Evolutionary conservation across 2,797 vertebrate genomes (phyloP).

Genomic region (Phrynocephalus guinanensis): DNA sequence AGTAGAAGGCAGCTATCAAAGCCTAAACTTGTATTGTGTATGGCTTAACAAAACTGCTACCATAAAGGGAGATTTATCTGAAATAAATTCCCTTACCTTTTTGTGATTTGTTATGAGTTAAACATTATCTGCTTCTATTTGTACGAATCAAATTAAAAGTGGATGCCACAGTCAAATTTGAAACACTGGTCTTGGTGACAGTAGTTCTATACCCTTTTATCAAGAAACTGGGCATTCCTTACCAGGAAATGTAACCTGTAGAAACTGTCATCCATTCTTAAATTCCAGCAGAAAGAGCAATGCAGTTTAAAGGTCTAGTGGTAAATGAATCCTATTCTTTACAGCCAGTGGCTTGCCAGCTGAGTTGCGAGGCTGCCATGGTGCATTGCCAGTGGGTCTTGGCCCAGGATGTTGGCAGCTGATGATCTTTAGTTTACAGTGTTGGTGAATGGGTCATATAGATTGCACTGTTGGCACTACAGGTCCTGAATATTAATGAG

Average conservation of each 20-base stretch:
- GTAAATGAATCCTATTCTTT: constrained; percentile 7
- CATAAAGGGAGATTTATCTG: constrained; percentile 67
- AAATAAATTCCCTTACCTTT: constrained; percentile 53
- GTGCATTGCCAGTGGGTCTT: neutral
- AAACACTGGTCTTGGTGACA: constrained; percentile 53
- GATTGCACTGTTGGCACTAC: constrained; percentile 51
- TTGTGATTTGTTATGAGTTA: constrained; percentile 55
- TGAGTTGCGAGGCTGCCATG: neutral
- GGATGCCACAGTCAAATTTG: constrained; percentile 54
- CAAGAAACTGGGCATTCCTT: neutral
- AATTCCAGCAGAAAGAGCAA: neutral
- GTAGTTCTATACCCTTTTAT: neutral
- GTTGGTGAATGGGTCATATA: constrained; percentile 35
- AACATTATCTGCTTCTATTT: constrained; percentile 58
- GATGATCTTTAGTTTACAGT: constrained; percentile 22
- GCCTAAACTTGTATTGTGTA: constrained; percentile 57
- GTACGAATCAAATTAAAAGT: constrained; percentile 52
- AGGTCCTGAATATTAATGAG: constrained; percentile 3
- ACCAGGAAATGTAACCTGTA: constrained; percentile 5
- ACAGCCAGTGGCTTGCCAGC: neutral
- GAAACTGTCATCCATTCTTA: constrained; percentile 2
- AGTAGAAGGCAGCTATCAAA: constrained; percentile 85
- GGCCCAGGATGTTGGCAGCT: neutral
- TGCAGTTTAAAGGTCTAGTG: neutral
- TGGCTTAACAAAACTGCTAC: constrained; percentile 71